phyloP scores from a whole-genome alignment of 2,888 invertebrate species.

The Achlya flavicornis region DNA sequence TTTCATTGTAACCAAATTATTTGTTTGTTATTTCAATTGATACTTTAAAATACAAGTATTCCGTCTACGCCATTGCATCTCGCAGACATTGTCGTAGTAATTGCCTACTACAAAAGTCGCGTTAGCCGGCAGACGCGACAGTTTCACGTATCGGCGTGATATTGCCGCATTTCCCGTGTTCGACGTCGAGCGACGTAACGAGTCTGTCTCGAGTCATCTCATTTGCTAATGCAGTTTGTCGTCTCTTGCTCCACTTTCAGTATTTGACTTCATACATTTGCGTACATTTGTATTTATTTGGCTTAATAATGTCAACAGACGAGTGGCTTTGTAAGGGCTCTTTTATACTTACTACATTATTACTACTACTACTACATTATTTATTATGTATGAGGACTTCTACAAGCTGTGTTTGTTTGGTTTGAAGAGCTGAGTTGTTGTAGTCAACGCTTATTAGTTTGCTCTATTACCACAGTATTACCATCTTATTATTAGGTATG shows the following conservation, averaged over 20 bases:
- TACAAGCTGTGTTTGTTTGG: background rate
- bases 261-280: background rate
- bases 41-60: background rate
- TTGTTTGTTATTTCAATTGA: background rate
- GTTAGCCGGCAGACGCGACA: background rate
- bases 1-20: background rate
- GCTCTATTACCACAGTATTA: background rate
- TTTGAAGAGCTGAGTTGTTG: background rate
- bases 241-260: slow-evolving; percentile 3
- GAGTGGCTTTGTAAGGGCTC: background rate
- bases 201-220: slow-evolving; percentile 29
- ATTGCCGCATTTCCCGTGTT: slow-evolving; percentile 10
- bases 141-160: slow-evolving; percentile 10
- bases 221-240: slow-evolving; percentile 48
- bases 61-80: background rate
- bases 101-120: background rate
- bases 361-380: background rate
- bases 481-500: too few species aligned
- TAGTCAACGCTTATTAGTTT: background rate
- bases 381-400: background rate
- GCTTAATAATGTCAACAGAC: background rate
- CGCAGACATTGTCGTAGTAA: background rate
- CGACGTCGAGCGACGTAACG: slow-evolving; percentile 20
- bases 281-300: background rate
- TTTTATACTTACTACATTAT: background rate